Conservation (phyloP, 2,888 invertebrate genomes). For the Beris morrisii region DNA sequence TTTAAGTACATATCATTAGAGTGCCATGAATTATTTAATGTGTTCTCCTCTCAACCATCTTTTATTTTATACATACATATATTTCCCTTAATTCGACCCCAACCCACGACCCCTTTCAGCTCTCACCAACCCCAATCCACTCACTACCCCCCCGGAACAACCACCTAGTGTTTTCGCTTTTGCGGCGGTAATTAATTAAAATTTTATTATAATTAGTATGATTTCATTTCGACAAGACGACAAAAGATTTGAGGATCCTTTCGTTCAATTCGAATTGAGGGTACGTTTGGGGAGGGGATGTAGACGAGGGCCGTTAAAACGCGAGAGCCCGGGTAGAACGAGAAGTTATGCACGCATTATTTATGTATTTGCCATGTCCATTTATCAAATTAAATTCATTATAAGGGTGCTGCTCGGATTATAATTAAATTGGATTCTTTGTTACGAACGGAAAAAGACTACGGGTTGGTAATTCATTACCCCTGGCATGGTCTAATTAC, state of each 20-base stretch:
- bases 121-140: not conserved
- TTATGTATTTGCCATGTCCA: conserved; percentile 41
- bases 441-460: conserved; percentile 8
- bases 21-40: conserved; percentile 14
- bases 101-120: not conserved
- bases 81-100: not conserved
- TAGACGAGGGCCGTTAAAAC: too few relatives aligned
- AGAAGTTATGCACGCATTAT: conserved; percentile 9
- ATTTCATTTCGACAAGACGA: conserved; percentile 8
- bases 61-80: not conserved
- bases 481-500: not conserved
- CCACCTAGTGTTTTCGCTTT: not conserved
- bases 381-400: conserved; percentile 46
- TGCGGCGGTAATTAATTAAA: conserved; percentile 22
- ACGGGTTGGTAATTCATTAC: not conserved
- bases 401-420: conserved; percentile 42
- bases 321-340: too few relatives aligned
- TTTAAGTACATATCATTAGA: conserved; percentile 14
- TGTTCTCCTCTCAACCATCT: not conserved
- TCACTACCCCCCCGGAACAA: not conserved
- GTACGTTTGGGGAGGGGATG: not conserved
- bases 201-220: conserved; percentile 29
- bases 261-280: not conserved
- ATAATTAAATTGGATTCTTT: conserved; percentile 46
- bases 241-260: conserved; percentile 1